A percentile compares a stretch with the other conserved stretches of the same genome.
Evolutionary conservation across 2,888 invertebrate species (phyloP).

Genomic region (Cerceris ruficornis): DNA sequence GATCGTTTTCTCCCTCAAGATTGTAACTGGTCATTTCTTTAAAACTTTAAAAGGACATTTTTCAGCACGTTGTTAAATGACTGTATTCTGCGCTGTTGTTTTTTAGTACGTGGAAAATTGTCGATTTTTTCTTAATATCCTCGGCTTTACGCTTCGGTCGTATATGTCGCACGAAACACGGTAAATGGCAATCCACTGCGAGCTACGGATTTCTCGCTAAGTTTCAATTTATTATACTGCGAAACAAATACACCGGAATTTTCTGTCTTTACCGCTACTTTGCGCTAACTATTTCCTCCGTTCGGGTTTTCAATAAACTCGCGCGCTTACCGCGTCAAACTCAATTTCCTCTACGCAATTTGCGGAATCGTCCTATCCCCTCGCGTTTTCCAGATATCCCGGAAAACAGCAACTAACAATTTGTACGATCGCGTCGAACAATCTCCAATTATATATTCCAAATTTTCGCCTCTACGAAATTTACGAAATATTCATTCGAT

Average conservation of each 20-base stretch:
- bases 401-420: neutral
- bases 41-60: no score
- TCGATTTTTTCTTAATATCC: no score
- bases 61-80: no score
- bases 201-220: conserved; percentile 1
- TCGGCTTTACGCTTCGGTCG: neutral
- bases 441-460: no score
- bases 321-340: conserved; percentile 1
- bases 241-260: neutral
- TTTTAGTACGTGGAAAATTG: neutral
- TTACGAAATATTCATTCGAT: no score
- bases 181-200: neutral
- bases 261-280: neutral
- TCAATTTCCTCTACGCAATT: conserved; percentile 2
- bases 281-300: neutral
- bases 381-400: neutral
- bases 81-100: no score
- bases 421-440: neutral
- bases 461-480: no score
- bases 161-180: neutral
- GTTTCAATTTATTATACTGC: neutral
- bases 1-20: no score
- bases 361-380: neutral
- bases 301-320: conserved; percentile 6
- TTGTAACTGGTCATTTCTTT: no score